Evolutionary conservation across 1,140 invertebrate species (phyloP), one percentile per base, ranked within the genome.

Genomic region (Oncopodura yosiiana): DNA sequence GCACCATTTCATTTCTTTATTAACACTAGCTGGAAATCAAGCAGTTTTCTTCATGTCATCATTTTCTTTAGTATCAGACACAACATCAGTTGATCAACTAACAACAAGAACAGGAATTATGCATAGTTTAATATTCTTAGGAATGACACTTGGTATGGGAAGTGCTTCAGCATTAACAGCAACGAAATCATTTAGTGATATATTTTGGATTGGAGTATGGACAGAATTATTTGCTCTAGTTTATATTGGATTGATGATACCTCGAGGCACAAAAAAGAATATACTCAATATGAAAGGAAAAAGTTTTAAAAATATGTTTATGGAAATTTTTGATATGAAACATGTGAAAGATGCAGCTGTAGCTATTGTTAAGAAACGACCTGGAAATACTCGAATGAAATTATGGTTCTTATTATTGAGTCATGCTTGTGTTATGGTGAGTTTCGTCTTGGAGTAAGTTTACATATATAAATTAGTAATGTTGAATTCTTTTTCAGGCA

Each of bases 51-150:
- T 38, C 4, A 89, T 91, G 82, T 84, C 84, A 12, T 81, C 86
- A 29, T 92, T 91, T 68, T 90, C 87, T 67, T 92, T 90, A 64
- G 84, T 93, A 36, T 84, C 81, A 1, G 87, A 92, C 67, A 81
- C 89, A 8, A 89, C 87, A 0, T 81, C 81, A 5, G 77, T 84
- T 46, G 80, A 86, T 67, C 82, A 80, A 52, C 77, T 87, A 53
- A 92, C 88, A 0, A 72, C 86, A 12, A 69, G 87, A 51, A 86
- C 92, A 58, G 86, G 86, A 14, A 80, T 91, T 26, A 81, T 55
- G 0, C 53, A 56, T 23, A 53, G 50, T 2, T 49, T 48, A 9
- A 18, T 63, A 5, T 63, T 63, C 36, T 34, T 60, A 1, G 61
- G 61, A 24, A 21, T 63, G 0, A 60, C 58, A 2, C 2, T 60